phyloP scores from a whole-genome alignment of 2,113 vertebrate genomes.

The Malurus melanocephalus region DNA sequence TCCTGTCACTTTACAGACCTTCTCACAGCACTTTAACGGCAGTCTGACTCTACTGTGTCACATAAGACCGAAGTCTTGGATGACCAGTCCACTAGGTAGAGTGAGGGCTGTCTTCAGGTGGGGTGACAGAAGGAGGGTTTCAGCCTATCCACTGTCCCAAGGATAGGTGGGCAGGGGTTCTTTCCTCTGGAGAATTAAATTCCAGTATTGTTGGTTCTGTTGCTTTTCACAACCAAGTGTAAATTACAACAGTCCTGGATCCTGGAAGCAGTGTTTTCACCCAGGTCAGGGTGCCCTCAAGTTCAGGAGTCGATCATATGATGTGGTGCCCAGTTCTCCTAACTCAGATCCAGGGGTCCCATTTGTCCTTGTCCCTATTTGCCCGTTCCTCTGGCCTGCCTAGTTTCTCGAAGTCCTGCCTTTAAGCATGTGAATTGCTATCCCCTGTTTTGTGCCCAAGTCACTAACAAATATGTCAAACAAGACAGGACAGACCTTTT shows the following conservation, averaged over 20 bases:
- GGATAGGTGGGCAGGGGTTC: neutral
- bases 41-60: neutral
- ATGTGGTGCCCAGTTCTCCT: neutral
- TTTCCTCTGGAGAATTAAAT: neutral
- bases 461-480: neutral
- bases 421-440: fast-evolving
- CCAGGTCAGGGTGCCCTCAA: neutral
- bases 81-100: neutral
- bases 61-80: neutral
- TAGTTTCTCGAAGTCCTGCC: neutral
- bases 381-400: neutral
- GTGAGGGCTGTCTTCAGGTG: neutral
- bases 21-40: neutral
- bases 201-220: neutral
- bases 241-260: neutral
- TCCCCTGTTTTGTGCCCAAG: neutral
- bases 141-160: neutral
- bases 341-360: neutral
- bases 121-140: neutral
- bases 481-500: neutral
- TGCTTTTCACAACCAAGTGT: neutral
- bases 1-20: neutral
- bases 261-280: fast-evolving
- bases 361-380: neutral
- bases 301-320: neutral